These are phyloP conservation scores for Dicentrarchus labrax DNA, from an alignment of 2,113 vertebrate species.

Conservation along the genomic window DNA sequence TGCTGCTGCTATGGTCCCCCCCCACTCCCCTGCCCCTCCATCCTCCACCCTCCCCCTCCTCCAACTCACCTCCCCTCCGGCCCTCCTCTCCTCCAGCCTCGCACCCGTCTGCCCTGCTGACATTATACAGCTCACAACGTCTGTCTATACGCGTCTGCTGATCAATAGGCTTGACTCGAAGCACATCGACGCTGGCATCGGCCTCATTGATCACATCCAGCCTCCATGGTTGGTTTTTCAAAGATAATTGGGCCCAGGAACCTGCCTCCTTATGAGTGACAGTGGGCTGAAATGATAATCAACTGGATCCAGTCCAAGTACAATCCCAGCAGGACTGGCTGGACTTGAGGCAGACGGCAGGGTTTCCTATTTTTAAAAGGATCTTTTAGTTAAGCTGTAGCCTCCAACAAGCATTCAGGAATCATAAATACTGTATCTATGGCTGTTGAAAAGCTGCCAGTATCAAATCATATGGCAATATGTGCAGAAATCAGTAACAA, in stretches of 20 bases:
- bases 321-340: slow-evolving; percentile 67
- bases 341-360: slow-evolving; percentile 61
- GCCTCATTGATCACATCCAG: slow-evolving; percentile 93
- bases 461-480: not conserved
- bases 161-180: slow-evolving; percentile 91
- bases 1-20: slow-evolving; percentile 53
- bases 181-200: slow-evolving; percentile 89
- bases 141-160: slow-evolving; percentile 89
- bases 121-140: slow-evolving; percentile 91
- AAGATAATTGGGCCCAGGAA: slow-evolving; percentile 91
- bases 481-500: not conserved
- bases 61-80: not conserved
- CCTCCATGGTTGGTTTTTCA: slow-evolving; percentile 87
- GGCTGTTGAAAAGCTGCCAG: not conserved
- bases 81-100: slow-evolving; percentile 13
- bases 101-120: slow-evolving; percentile 81
- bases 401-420: slow-evolving; percentile 50
- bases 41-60: not conserved
- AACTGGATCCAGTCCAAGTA: slow-evolving; percentile 76
- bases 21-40: not conserved
- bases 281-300: slow-evolving; percentile 81
- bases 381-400: slow-evolving; percentile 53
- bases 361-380: slow-evolving; percentile 66
- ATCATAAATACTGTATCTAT: slow-evolving; percentile 46
- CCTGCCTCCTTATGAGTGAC: slow-evolving; percentile 81